These are phyloP conservation scores for Drosophila pseudoobscura DNA, from an alignment of 1,140 invertebrate genomes.

Conservation along the genomic window DNA sequence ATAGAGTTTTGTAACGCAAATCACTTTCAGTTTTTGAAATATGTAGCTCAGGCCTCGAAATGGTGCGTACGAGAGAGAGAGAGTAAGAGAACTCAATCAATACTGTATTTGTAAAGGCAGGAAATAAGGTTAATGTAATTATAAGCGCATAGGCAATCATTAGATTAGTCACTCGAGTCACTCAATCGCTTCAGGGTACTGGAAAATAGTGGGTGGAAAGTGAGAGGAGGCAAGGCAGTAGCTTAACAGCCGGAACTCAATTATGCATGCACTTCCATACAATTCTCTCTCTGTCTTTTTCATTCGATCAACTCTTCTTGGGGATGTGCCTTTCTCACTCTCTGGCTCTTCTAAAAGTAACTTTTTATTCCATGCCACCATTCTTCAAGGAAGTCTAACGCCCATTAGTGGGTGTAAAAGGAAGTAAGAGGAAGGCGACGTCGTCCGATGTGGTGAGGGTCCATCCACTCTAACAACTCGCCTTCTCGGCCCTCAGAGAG, in stretches of 20 bases:
- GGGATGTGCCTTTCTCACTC: too few relatives aligned
- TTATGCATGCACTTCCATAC: slow-evolving; percentile 1
- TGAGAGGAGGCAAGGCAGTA: neutral
- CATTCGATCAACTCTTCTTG: too few relatives aligned
- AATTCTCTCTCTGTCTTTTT: neutral
- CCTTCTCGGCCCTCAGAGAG: too few relatives aligned
- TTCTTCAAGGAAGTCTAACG: too few relatives aligned
- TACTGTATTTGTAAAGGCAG: slow-evolving; percentile 28
- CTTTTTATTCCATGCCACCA: too few relatives aligned
- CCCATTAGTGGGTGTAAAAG: too few relatives aligned
- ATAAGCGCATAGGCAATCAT: slow-evolving; percentile 4
- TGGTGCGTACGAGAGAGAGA: slow-evolving; percentile 33
- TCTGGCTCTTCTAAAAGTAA: too few relatives aligned
- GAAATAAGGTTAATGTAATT: slow-evolving; percentile 47
- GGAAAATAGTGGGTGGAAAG: neutral
- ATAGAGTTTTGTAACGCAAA: slow-evolving; percentile 55
- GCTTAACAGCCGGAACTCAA: slow-evolving; percentile 8
- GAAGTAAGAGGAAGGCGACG: too few relatives aligned
- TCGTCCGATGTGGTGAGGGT: too few relatives aligned
- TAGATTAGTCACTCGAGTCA: slow-evolving; percentile 9
- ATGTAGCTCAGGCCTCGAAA: slow-evolving; percentile 35
- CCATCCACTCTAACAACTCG: too few relatives aligned
- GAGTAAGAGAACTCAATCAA: slow-evolving; percentile 30
- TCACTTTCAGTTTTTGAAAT: slow-evolving; percentile 47
- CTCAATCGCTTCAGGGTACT: too few relatives aligned